These are phyloP conservation scores for Falco punctatus DNA, from an alignment of 2,113 vertebrate species.

Conservation along the genomic window DNA sequence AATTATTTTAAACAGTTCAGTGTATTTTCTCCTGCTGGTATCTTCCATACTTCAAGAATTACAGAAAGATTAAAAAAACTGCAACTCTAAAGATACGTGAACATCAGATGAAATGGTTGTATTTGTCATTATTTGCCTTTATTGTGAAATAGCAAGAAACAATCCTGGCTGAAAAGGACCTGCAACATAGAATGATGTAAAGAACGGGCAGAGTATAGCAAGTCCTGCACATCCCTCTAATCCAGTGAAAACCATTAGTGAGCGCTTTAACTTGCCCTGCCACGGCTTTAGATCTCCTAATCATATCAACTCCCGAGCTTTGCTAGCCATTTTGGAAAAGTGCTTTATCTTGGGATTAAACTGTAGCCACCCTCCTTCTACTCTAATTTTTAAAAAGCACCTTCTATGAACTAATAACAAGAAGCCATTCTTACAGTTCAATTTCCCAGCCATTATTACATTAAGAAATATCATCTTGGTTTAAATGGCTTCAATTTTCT, in stretches of 20 bases:
- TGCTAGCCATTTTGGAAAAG: not conserved
- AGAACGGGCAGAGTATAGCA: not conserved
- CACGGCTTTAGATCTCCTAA: not conserved
- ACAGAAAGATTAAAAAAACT: not conserved
- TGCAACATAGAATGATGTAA: not conserved
- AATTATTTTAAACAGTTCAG: not conserved
- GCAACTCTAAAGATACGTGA: not conserved
- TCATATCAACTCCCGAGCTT: not conserved
- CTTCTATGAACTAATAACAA: slow-evolving; percentile 7
- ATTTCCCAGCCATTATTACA: slow-evolving; percentile 33
- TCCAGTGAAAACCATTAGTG: not conserved
- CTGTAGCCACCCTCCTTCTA: not conserved
- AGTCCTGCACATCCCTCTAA: not conserved
- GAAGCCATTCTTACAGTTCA: slow-evolving; percentile 18
- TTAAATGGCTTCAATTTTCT: slow-evolving; percentile 53
- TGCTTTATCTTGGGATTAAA: slow-evolving; percentile 51
- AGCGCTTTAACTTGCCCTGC: not conserved
- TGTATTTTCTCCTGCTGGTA: not conserved
- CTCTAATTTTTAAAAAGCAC: slow-evolving; percentile 42
- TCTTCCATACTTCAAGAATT: not conserved
- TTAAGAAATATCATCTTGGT: slow-evolving; percentile 47
- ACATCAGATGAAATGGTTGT: not conserved
- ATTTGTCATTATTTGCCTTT: not conserved
- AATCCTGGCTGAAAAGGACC: not conserved
- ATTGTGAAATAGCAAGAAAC: not conserved